These are phyloP conservation scores for Vicugna pacos DNA, from an alignment of 2,113 vertebrate species.

Conservation along the genomic window DNA sequence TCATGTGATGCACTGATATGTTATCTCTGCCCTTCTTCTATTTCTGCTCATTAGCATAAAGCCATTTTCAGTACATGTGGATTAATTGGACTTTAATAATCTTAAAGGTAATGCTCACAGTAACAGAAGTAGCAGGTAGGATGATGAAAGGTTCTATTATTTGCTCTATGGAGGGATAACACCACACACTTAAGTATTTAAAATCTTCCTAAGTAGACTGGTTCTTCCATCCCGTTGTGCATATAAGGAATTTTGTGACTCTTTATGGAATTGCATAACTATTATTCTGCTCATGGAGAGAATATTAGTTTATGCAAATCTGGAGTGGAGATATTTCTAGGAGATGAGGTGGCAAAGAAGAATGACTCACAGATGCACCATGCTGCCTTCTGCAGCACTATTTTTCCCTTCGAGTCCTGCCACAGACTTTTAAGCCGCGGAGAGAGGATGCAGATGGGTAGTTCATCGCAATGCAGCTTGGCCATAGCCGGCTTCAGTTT, in stretches of 20 bases:
- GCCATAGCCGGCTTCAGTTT: neutral
- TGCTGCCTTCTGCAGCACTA: neutral
- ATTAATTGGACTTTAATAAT: constrained; percentile 85
- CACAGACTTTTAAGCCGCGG: neutral
- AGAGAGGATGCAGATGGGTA: neutral
- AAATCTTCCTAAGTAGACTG: constrained; percentile 31
- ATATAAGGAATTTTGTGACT: neutral
- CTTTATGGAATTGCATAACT: neutral
- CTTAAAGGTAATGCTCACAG: constrained; percentile 75
- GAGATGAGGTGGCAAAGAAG: neutral
- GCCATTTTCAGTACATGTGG: constrained; percentile 78
- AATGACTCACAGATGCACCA: neutral
- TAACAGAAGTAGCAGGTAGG: constrained; percentile 66
- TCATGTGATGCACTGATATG: constrained; percentile 84
- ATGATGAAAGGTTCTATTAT: constrained; percentile 54
- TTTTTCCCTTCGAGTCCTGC: neutral
- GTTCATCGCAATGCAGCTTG: neutral
- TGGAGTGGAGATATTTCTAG: neutral
- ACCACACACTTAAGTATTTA: neutral
- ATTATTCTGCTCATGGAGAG: neutral
- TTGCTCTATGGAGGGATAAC: constrained; percentile 34
- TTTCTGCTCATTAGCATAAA: constrained; percentile 87
- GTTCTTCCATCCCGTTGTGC: neutral
- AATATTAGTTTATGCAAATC: constrained; percentile 29
- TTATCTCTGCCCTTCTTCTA: constrained; percentile 84